phyloP scores from a whole-genome alignment of 2,797 vertebrate species.

The Sorex maritimensis region DNA sequence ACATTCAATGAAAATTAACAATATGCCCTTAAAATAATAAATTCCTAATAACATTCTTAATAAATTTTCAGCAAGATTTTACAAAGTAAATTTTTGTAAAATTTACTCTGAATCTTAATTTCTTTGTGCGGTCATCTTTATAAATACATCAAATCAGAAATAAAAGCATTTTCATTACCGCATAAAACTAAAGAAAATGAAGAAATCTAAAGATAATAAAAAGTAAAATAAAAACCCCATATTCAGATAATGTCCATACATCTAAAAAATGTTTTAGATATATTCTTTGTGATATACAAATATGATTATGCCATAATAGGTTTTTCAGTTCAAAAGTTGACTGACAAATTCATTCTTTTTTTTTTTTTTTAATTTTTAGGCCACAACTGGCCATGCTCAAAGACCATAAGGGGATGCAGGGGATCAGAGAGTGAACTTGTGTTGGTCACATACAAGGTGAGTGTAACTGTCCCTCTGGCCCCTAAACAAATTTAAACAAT shows the following conservation, averaged over 20 bases:
- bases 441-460: too few species aligned
- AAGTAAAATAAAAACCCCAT: not conserved
- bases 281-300: slow-evolving; percentile 46
- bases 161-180: slow-evolving; percentile 53
- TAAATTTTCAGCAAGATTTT: slow-evolving; percentile 47
- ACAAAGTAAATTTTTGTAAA: not conserved
- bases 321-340: slow-evolving; percentile 65
- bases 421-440: too few species aligned
- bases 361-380: too few species aligned
- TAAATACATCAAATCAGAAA: slow-evolving; percentile 38
- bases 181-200: slow-evolving; percentile 32
- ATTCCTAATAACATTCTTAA: slow-evolving; percentile 34
- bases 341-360: slow-evolving; percentile 11
- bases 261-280: slow-evolving; percentile 44
- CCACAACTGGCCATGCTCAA: too few species aligned
- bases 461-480: too few species aligned
- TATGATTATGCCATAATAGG: slow-evolving; percentile 11
- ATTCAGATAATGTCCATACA: slow-evolving; percentile 11
- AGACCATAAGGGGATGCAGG: too few species aligned
- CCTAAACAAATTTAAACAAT: slow-evolving; percentile 11
- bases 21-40: slow-evolving; percentile 46
- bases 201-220: slow-evolving; percentile 12
- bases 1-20: slow-evolving; percentile 50
- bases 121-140: slow-evolving; percentile 5
- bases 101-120: slow-evolving; percentile 65